Base-by-base conservation (phyloP, 1,140 invertebrate species). In the Drosophila bocqueti region DNA sequence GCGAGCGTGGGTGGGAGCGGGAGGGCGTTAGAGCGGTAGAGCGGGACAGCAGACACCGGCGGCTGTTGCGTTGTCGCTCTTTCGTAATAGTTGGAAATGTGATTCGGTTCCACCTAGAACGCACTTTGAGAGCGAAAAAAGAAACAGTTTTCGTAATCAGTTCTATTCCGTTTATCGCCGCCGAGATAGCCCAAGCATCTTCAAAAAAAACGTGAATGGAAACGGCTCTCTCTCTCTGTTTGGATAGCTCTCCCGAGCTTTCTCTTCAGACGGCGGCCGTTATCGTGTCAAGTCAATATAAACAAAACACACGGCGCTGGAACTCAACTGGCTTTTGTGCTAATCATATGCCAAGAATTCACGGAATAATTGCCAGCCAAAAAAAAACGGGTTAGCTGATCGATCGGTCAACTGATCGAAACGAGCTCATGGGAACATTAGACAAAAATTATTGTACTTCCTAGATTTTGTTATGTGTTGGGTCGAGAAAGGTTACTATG, bases 231-330 rank as follows among this genome's bases (percentile, higher is more conserved):
- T 47, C 36, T 42, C 34, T 34, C 26, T 34, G 26, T 10, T 31
- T 26, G 36, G 31, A 26, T n/a, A 24, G 46, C 16, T 40, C 49
- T 40, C 16, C 36, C 10, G 10, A n/a, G 40, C 31, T 62, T 62
- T 64, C 59, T 65, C 60, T 40, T 47, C 3, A 64, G 38, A 29
- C 21, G n/a, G 31, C 52, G 18, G 38, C 54, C 58, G 64, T 65
- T 83, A 69, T 65, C 63, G 69, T 69, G 69, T 42, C 73, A 66
- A 83, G 60, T 61, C 75, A 80, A 72, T 71, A 76, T 79, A 79
- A 83, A 76, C 76, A 76, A 79, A 66, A 24, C 31, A 24, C 31
- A 31, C 24, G 24, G 11, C 13, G 45, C n/a, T 63, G 24, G 24
- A 29, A 52, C 26, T 42, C 31, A 46, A n/a, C 43, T 18, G 34